Percentiles rank a stretch among this genome's conserved stretches.
Evolutionary conservation across 2,113 vertebrate species (phyloP).

Genomic region (Accipiter virgatus): DNA sequence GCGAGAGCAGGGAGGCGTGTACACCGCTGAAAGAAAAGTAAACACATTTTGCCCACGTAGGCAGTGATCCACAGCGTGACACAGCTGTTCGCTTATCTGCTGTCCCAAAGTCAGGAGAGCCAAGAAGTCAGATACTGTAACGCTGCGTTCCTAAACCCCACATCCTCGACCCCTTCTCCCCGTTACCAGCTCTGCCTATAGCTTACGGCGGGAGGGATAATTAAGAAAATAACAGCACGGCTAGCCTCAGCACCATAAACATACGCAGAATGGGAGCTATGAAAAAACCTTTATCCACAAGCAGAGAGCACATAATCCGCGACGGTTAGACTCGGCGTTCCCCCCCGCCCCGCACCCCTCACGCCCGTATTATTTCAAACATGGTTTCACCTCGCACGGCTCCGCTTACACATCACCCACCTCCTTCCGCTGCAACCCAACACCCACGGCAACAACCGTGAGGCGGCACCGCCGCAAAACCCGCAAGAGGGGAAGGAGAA

Average conservation of each 20-base stretch:
- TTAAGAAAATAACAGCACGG: background rate
- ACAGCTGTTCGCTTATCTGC: background rate
- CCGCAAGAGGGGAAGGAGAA: background rate
- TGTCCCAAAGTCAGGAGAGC: background rate
- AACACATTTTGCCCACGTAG: background rate
- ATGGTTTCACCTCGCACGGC: accelerated
- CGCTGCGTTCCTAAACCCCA: accelerated
- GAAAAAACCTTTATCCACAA: background rate
- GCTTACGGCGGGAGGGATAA: background rate
- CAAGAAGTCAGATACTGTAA: accelerated
- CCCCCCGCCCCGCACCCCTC: too few relatives aligned
- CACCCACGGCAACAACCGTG: accelerated
- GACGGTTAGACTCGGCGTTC: accelerated
- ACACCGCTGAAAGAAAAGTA: background rate
- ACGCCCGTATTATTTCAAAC: accelerated
- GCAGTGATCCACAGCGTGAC: background rate
- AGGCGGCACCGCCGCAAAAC: background rate
- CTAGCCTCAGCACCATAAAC: too few relatives aligned
- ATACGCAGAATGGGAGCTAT: accelerated
- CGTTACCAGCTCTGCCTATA: background rate
- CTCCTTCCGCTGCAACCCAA: background rate
- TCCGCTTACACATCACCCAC: background rate
- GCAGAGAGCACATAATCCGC: accelerated
- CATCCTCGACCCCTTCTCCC: background rate
- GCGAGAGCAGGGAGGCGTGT: background rate